phyloP scores from a whole-genome alignment of 2,113 vertebrate genomes.

The Naja naja region DNA sequence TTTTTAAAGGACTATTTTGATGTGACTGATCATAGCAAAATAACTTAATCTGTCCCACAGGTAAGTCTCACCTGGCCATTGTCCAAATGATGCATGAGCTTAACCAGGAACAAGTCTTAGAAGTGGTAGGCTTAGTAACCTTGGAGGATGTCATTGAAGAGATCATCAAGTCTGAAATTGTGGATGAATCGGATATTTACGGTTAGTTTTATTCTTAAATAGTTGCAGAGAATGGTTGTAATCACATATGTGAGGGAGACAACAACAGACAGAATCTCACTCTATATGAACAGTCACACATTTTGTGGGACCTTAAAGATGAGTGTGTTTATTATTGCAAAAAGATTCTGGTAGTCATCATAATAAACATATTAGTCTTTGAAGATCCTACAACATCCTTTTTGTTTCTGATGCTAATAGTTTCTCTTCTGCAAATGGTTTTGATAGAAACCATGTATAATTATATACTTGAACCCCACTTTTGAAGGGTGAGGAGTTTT shows the following conservation, averaged over 20 bases:
- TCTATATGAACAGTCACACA: not conserved
- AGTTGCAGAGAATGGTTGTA: not conserved
- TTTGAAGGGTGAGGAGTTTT: not conserved
- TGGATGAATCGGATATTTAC: conserved; percentile 90
- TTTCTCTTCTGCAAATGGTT: not conserved
- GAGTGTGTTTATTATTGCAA: not conserved
- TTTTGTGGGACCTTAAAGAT: not conserved
- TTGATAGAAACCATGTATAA: not conserved
- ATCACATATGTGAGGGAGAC: not conserved
- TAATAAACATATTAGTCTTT: not conserved
- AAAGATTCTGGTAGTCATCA: not conserved
- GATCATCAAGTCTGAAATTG: conserved; percentile 93
- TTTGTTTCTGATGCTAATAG: not conserved
- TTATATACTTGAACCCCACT: not conserved
- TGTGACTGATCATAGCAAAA: not conserved
- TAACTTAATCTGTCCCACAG: conserved; percentile 43
- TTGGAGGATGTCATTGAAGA: conserved; percentile 96
- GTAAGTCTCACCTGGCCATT: conserved; percentile 94
- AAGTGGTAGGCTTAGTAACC: conserved; percentile 91
- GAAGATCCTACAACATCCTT: not conserved
- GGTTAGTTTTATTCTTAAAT: conserved; percentile 72
- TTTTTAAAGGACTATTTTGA: not conserved
- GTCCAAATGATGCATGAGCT: conserved; percentile 96
- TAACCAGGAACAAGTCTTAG: conserved; percentile 88
- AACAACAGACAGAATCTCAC: not conserved